Evolutionary conservation across 1,140 invertebrate species (phyloP).

Genomic region (Wasmannia auropunctata): DNA sequence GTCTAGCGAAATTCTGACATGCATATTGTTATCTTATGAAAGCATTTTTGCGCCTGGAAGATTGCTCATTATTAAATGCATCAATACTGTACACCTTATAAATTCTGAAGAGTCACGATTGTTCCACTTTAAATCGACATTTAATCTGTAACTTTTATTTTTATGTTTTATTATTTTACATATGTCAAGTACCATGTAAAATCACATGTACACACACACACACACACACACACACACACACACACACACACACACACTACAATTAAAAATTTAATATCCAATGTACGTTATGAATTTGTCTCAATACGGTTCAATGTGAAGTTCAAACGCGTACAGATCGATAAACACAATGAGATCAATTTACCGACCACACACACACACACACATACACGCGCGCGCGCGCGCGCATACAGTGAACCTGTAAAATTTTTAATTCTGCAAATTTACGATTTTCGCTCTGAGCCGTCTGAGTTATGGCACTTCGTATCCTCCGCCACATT

Average conservation of each 20-base stretch:
- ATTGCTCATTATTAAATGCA: not conserved
- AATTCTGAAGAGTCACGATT: not conserved
- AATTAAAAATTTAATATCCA: not conserved
- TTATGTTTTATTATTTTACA: not conserved
- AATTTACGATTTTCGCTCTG: slow-evolving; percentile 59
- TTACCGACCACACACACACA: slow-evolving; percentile 10
- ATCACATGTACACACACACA: too few species aligned
- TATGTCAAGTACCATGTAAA: not conserved
- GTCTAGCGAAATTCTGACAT: slow-evolving; percentile 56
- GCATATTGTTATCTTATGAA: slow-evolving; percentile 49
- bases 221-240: too few species aligned
- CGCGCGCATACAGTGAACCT: not conserved
- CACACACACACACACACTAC: too few species aligned
- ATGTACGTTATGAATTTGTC: too few species aligned
- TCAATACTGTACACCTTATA: not conserved
- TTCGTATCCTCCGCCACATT: slow-evolving; percentile 54
- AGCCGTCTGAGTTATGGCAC: slow-evolving; percentile 57
- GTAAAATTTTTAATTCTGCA: slow-evolving; percentile 56
- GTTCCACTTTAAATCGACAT: not conserved
- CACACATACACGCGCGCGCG: not conserved
- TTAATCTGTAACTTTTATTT: not conserved
- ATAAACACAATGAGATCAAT: slow-evolving; percentile 32
- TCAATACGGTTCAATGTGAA: not conserved
- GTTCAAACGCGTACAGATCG: not conserved
- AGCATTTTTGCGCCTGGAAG: slow-evolving; percentile 26